A percentile compares a stretch with the other conserved stretches of the same genome.
Evolutionary conservation across 2,888 invertebrate species (phyloP).

Genomic region (Meliscaeva auricollis): DNA sequence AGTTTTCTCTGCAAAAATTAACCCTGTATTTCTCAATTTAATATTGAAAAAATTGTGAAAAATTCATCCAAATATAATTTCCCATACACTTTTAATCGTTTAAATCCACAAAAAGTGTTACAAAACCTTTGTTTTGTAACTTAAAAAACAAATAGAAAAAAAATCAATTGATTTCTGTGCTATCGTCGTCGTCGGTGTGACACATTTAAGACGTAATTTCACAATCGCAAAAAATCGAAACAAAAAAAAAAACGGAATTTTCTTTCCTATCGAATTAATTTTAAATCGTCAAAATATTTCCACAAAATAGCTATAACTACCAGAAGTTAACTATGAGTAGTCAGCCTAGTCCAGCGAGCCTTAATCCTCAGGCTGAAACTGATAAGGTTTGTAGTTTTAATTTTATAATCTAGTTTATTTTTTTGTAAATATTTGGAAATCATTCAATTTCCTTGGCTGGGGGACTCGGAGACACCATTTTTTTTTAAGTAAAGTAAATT

Average conservation of each 20-base stretch:
- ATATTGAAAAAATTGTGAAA: conserved; percentile 27
- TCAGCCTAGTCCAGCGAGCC: conserved; percentile 91
- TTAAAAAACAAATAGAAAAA: not conserved
- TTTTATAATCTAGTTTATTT: conserved; percentile 20
- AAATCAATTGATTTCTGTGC: conserved; percentile 37
- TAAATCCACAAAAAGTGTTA: conserved; percentile 21
- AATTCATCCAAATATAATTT: not conserved
- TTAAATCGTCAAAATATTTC: conserved; percentile 69
- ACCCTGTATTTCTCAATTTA: conserved; percentile 28
- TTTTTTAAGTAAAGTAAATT: not conserved
- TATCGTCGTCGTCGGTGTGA: conserved; percentile 28
- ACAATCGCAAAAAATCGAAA: conserved; percentile 26
- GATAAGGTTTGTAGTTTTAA: conserved; percentile 85
- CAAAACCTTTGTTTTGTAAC: not conserved
- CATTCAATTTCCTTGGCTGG: no score
- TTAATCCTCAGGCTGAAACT: conserved; percentile 89
- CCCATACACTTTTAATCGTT: not conserved
- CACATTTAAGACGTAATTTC: conserved; percentile 67
- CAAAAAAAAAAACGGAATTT: conserved; percentile 20
- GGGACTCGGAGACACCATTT: not conserved
- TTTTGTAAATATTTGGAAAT: not conserved
- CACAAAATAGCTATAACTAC: conserved; percentile 72
- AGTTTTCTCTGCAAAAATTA: conserved; percentile 51
- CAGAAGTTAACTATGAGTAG: conserved; percentile 87
- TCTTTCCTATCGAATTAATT: not conserved